These are phyloP conservation scores for Argyrosomus japonicus DNA, from an alignment of 2,113 vertebrate genomes.

Conservation along the genomic window DNA sequence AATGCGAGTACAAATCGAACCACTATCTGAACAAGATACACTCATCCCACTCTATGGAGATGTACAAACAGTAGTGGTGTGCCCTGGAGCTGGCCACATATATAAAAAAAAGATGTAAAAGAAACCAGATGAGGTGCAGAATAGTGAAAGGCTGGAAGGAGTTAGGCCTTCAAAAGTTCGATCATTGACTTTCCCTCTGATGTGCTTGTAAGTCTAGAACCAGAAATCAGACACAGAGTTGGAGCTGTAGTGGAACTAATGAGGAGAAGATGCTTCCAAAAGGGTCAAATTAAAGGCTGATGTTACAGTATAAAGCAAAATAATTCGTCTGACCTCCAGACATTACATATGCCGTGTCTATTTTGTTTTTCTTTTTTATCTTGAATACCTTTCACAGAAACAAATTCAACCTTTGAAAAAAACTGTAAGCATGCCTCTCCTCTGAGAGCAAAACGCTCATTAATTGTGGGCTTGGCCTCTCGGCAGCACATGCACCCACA, in stretches of 20 bases:
- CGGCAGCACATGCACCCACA: constrained; percentile 6
- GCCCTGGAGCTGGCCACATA: constrained; percentile 38
- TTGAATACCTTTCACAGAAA: constrained; percentile 25
- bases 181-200: constrained; percentile 60
- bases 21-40: constrained; percentile 37
- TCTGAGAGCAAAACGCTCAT: constrained; percentile 31
- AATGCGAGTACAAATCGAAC: constrained; percentile 9
- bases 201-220: constrained; percentile 50
- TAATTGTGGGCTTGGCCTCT: constrained; percentile 47
- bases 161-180: constrained; percentile 70
- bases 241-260: constrained; percentile 63
- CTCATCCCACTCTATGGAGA: constrained; percentile 14
- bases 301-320: constrained; percentile 1
- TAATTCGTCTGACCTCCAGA: constrained; percentile 16
- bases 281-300: constrained; percentile 36
- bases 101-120: constrained; percentile 52
- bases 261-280: constrained; percentile 44
- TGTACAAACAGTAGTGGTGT: background rate
- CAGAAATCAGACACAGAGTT: constrained; percentile 49
- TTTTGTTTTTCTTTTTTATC: background rate
- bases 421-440: constrained; percentile 36
- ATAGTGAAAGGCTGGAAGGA: constrained; percentile 66
- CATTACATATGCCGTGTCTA: background rate
- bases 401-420: constrained; percentile 27
- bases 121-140: constrained; percentile 73